Evolutionary conservation across 2,113 vertebrate genomes (phyloP).

Genomic region (Aspiorhynchus laticeps): DNA sequence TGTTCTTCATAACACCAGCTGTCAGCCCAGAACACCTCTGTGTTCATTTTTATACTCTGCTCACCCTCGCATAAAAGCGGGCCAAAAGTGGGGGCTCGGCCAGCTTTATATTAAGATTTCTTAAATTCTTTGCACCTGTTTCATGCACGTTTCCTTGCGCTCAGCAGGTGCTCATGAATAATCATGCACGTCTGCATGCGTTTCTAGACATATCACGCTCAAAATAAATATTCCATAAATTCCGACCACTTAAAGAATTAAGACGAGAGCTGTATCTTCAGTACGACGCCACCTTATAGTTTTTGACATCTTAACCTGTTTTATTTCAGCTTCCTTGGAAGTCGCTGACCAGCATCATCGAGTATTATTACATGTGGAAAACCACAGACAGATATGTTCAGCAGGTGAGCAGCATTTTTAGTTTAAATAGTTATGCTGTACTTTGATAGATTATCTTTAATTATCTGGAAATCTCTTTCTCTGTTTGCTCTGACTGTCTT

Average conservation of each 20-base stretch:
- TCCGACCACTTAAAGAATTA: neutral
- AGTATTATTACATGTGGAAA: constrained; percentile 99
- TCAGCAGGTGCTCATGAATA: constrained; percentile 55
- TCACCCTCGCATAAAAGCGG: neutral
- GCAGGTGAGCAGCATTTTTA: constrained; percentile 81
- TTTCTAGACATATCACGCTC: neutral
- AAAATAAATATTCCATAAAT: constrained; percentile 29
- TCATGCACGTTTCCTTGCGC: neutral
- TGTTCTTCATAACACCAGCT: constrained; percentile 13
- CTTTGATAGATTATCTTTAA: neutral
- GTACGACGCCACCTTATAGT: neutral
- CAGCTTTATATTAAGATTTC: constrained; percentile 20
- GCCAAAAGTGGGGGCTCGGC: constrained; percentile 29
- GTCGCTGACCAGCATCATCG: constrained; percentile 96
- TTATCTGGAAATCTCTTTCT: neutral
- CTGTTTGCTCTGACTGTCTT: constrained; percentile 15
- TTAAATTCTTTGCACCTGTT: constrained; percentile 29
- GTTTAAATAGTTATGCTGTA: neutral
- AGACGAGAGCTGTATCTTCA: neutral
- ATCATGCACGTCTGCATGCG: constrained; percentile 42
- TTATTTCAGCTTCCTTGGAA: constrained; percentile 94
- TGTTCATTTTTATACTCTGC: neutral
- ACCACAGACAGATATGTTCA: constrained; percentile 99
- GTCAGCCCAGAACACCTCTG: constrained; percentile 24
- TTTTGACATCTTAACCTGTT: constrained; percentile 27